Base-by-base conservation (phyloP, 2,888 invertebrate genomes). In the Cetonia aurata region DNA sequence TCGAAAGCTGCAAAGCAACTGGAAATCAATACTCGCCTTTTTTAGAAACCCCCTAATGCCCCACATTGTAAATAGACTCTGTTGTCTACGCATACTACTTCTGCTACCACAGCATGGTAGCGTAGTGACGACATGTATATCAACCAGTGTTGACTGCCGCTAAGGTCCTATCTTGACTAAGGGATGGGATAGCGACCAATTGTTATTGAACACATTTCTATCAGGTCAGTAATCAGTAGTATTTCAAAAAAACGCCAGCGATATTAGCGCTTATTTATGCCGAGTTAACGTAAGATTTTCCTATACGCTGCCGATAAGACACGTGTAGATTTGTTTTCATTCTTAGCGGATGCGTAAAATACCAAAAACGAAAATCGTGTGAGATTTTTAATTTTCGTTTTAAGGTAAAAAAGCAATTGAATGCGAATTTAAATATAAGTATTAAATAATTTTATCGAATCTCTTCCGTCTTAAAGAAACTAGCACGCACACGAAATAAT, bases 21-120 rank as follows among this genome's bases (percentile, higher is more conserved):
- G 75, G 75, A 79, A 81, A 81, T 81, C 81, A 81, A 81, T 81
- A 81, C 80, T 74, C 74, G 75, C 76, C 78, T 78, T 82, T 80
- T 81, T 80, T 77, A 78, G 78, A 80, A 46, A 77, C 75, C 78
- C 80, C 81, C 82, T 77, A 81, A 79, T 81, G 81, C 81, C 81
- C 82, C 80, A 81, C 80, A 81, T 81, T 80, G 78, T 75, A 76
- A 78, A 74, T 74, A 76, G 71, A 60, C 72, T 70, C 74, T 75
- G 72, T 67, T 71, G 75, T 59, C 72, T 68, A 67, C 76, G 67
- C 72, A 71, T 73, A 69, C 71, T 67, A 74, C 73, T 74, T 44
- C 65, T 66, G 67, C 72, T 71, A 74, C 74, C 74, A 68, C 68
- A 71, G 74, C 74, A 75, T 75, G 75, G 73, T 74, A 74, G 72